These are phyloP conservation scores for Acanthosepion lycidas DNA, from an alignment of 2,888 invertebrate genomes.

Conservation along the genomic window DNA sequence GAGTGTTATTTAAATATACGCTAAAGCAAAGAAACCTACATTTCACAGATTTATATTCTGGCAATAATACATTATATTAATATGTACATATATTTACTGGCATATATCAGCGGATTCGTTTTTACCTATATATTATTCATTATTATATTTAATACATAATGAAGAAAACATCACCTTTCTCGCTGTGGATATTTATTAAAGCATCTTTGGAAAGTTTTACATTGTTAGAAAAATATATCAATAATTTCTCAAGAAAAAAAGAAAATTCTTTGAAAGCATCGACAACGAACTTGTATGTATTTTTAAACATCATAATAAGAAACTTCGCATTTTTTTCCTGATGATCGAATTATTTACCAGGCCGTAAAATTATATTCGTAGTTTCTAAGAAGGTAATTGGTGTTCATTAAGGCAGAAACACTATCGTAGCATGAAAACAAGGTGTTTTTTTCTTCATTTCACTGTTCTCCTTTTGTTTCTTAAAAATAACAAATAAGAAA, in stretches of 20 bases:
- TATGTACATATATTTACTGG: too few species aligned
- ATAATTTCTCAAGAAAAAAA: neutral
- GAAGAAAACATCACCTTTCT: too few species aligned
- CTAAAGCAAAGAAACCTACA: too few species aligned
- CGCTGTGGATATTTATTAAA: too few species aligned
- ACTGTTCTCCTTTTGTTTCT: neutral
- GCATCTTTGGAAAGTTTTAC: too few species aligned
- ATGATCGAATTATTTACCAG: slow-evolving; percentile 3
- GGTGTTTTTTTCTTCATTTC: neutral
- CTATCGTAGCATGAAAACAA: neutral
- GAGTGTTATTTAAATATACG: too few species aligned
- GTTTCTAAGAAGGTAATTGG: neutral
- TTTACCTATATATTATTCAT: too few species aligned
- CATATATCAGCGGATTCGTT: too few species aligned
- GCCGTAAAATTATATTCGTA: neutral
- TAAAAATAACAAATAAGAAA: neutral
- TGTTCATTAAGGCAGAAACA: neutral
- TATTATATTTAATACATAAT: too few species aligned
- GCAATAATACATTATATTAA: too few species aligned
- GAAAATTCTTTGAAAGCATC: neutral
- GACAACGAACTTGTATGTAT: neutral
- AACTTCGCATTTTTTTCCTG: neutral
- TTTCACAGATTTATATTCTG: too few species aligned
- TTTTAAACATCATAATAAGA: neutral
- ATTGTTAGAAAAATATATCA: neutral